Percentiles rank a stretch among this genome's conserved stretches.
These are phyloP conservation scores for Leptinotarsa lineolata DNA, from an alignment of 1,140 invertebrate species.

Conservation along the genomic window DNA sequence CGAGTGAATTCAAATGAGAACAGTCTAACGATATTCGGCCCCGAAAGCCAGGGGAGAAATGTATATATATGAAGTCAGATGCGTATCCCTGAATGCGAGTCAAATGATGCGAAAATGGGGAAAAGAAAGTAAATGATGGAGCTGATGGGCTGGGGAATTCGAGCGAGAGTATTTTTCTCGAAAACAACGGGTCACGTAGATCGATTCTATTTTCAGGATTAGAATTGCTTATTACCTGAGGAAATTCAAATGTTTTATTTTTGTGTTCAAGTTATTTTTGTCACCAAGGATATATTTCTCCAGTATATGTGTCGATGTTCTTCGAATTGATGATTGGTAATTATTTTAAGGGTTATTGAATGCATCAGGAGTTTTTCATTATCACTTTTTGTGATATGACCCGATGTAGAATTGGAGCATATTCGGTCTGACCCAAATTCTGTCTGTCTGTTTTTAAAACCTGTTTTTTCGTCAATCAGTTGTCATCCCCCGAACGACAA, in stretches of 20 bases:
- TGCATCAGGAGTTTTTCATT: too few species aligned
- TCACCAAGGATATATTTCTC: too few species aligned
- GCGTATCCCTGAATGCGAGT: not conserved
- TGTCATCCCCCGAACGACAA: too few species aligned
- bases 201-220: not conserved
- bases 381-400: too few species aligned
- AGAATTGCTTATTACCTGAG: not conserved
- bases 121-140: constrained; percentile 1
- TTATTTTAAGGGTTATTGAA: too few species aligned
- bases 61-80: not conserved
- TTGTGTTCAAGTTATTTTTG: not conserved
- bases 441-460: too few species aligned
- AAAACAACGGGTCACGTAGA: not conserved
- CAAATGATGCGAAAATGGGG: constrained; percentile 7
- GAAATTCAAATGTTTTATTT: not conserved
- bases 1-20: not conserved
- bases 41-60: not conserved
- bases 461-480: too few species aligned
- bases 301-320: too few species aligned
- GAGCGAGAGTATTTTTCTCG: not conserved
- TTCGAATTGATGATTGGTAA: too few species aligned
- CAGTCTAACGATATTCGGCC: not conserved
- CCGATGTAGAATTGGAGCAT: too few species aligned
- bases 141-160: not conserved
- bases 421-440: too few species aligned